Conservation (phyloP, 2,797 vertebrate species). For the Pterois miles region DNA sequence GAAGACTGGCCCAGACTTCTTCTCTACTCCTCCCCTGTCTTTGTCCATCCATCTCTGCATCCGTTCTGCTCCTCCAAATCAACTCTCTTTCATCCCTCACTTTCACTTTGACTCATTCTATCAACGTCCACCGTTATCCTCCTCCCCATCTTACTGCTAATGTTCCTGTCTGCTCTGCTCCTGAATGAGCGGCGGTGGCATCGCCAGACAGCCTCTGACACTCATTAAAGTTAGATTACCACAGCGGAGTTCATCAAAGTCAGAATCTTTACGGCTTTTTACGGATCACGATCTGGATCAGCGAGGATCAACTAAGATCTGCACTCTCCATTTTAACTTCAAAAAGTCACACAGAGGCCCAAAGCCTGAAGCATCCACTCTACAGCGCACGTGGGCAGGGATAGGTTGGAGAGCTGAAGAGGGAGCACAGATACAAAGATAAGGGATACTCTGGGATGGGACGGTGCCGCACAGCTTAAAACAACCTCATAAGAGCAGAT, state of each 20-base stretch:
- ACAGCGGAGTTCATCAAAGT: constrained; percentile 40
- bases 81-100: constrained; percentile 37
- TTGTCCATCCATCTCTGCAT: constrained; percentile 19
- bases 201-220: constrained; percentile 16
- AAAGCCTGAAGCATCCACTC: constrained; percentile 19
- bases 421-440: constrained; percentile 21
- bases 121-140: constrained; percentile 4
- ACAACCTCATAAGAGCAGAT: constrained; percentile 28
- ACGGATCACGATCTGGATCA: constrained; percentile 39
- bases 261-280: constrained; percentile 36
- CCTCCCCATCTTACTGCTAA: neutral
- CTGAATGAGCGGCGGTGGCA: constrained; percentile 9
- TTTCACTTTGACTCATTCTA: constrained; percentile 33
- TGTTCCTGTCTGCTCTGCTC: constrained; percentile 3
- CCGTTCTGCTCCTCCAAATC: neutral
- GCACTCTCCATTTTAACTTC: constrained; percentile 28
- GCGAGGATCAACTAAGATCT: constrained; percentile 29
- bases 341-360: constrained; percentile 16
- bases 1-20: constrained; percentile 31
- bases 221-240: constrained; percentile 39
- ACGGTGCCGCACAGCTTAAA: neutral
- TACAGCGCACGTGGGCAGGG: neutral
- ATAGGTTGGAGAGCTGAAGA: constrained; percentile 11
- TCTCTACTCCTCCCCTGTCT: neutral
- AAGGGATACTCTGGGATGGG: neutral